These are phyloP conservation scores for Sapayoa aenigma DNA, from an alignment of 2,113 vertebrate genomes.

Conservation along the genomic window DNA sequence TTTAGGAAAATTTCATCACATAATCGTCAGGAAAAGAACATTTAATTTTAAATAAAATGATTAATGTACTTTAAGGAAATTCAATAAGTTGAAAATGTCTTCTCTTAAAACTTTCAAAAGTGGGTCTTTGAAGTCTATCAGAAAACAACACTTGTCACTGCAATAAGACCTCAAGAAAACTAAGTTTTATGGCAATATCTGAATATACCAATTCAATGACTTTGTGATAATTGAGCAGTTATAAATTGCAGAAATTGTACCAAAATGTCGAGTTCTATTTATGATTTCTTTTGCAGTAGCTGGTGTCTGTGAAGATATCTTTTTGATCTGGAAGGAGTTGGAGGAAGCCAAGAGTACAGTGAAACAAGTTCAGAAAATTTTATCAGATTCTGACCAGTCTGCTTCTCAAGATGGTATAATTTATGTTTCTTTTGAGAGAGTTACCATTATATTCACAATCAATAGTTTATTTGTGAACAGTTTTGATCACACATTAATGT, in stretches of 20 bases:
- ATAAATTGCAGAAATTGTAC: background rate
- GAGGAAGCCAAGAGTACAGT: constrained; percentile 74
- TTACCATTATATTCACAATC: background rate
- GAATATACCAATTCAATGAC: background rate
- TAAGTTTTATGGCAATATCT: background rate
- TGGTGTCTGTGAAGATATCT: constrained; percentile 79
- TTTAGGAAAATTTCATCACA: background rate
- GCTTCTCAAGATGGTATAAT: background rate
- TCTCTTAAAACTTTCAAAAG: background rate
- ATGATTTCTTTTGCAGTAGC: constrained; percentile 58
- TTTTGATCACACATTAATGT: background rate
- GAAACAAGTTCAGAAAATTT: constrained; percentile 67
- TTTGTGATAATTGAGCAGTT: background rate
- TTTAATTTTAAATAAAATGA: background rate
- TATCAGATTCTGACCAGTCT: constrained; percentile 14
- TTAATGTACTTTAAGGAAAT: background rate
- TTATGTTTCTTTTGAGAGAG: constrained; percentile 17
- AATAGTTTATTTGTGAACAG: background rate
- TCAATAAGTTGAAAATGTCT: background rate
- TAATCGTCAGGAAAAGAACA: background rate
- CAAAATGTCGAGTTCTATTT: background rate
- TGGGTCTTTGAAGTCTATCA: background rate
- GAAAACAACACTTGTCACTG: background rate
- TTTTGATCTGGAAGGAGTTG: constrained; percentile 79
- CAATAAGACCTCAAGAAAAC: background rate